A percentile compares a stretch with the other conserved stretches of the same genome.
phyloP scores from a whole-genome alignment of 1,140 invertebrate genomes.

The Camponotus floridanus region DNA sequence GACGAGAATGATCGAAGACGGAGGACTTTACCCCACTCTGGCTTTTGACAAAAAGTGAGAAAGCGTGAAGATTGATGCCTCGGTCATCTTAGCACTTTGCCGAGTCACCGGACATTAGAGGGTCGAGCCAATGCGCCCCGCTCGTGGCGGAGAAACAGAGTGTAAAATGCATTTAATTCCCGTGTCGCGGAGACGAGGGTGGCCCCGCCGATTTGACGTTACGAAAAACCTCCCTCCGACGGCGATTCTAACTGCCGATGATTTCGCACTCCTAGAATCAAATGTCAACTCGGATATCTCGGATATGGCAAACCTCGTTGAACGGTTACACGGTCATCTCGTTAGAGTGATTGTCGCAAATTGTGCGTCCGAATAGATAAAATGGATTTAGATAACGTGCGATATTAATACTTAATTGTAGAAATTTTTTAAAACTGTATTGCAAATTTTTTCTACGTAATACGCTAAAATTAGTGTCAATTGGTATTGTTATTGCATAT shows the following conservation, averaged over 20 bases:
- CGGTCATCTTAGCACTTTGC: constrained; percentile 80
- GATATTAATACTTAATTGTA: neutral
- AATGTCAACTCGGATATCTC: constrained; percentile 58
- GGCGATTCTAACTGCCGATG: constrained; percentile 44
- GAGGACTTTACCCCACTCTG: constrained; percentile 50
- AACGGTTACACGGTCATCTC: constrained; percentile 11
- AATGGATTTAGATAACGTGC: neutral
- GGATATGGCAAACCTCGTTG: constrained; percentile 15
- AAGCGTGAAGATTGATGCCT: constrained; percentile 80
- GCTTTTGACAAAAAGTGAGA: constrained; percentile 75
- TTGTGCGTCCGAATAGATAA: neutral
- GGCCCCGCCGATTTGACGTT: constrained; percentile 12
- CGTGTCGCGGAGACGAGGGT: constrained; percentile 69
- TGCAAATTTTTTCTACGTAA: neutral
- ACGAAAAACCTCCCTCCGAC: constrained; percentile 60
- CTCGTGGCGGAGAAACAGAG: constrained; percentile 71
- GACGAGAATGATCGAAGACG: constrained; percentile 51
- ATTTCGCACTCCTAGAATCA: constrained; percentile 67
- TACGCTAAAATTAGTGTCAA: neutral
- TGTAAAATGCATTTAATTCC: constrained; percentile 81
- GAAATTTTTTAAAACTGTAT: neutral
- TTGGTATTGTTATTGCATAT: neutral
- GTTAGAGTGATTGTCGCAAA: constrained; percentile 3
- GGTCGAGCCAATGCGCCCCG: constrained; percentile 58
- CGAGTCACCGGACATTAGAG: constrained; percentile 80